A percentile compares a stretch with the other conserved stretches of the same genome.
phyloP scores from a whole-genome alignment of 2,797 vertebrate species.

The Tenualosa ilisha region DNA sequence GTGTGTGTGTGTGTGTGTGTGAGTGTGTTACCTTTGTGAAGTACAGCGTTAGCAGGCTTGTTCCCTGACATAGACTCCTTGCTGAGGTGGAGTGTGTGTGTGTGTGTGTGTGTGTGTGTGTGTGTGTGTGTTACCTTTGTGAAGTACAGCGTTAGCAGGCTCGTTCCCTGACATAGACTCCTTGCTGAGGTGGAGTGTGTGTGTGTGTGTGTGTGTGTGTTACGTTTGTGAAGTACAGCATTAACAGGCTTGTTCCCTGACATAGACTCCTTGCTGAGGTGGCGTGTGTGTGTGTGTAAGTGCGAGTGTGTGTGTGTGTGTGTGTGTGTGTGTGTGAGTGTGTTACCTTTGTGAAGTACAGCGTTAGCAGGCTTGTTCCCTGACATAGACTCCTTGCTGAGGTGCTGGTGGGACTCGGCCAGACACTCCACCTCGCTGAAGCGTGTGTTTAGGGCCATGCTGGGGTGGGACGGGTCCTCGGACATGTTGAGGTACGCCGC shows the following conservation, averaged over 20 bases:
- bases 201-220: conserved; percentile 54
- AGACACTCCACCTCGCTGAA: conserved; percentile 97
- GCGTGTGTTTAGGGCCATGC: conserved; percentile 96
- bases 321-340: too few relatives aligned
- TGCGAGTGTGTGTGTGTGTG: too few relatives aligned
- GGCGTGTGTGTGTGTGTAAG: too few relatives aligned
- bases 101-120: background rate
- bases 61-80: conserved; percentile 99
- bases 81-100: conserved; percentile 62
- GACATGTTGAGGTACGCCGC: conserved; percentile 98
- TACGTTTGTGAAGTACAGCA: too few relatives aligned
- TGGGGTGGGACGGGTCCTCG: conserved; percentile 94
- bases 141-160: conserved; percentile 95
- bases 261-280: too few relatives aligned
- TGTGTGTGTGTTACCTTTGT: conserved; percentile 84
- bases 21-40: conserved; percentile 95
- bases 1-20: too few relatives aligned
- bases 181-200: conserved; percentile 94
- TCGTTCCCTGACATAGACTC: conserved; percentile 99
- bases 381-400: conserved; percentile 97
- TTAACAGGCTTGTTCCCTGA: too few relatives aligned
- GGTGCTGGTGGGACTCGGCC: conserved; percentile 96
- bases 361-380: conserved; percentile 98
- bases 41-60: conserved; percentile 95
- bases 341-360: conserved; percentile 95